phyloP scores from a whole-genome alignment of 2,888 invertebrate genomes.

The Mongoloraphidia duomilia region DNA sequence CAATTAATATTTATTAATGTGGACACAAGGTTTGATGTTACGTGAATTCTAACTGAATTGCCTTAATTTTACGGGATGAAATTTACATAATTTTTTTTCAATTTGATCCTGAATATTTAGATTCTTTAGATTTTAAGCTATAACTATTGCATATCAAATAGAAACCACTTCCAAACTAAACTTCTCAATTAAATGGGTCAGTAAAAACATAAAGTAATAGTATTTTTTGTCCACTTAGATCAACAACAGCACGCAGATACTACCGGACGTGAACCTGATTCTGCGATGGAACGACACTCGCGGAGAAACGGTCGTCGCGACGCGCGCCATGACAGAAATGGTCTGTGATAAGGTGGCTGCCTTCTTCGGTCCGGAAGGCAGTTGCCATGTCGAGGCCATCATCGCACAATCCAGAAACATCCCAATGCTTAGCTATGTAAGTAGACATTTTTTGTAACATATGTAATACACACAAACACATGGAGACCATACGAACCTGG shows the following conservation, averaged over 20 bases:
- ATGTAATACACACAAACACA: background rate
- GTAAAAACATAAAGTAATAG: no score
- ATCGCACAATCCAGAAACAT: conserved; percentile 86
- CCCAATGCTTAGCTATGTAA: conserved; percentile 95
- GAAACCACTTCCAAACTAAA: no score
- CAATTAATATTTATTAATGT: no score
- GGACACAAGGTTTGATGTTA: no score
- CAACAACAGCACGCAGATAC: conserved; percentile 49
- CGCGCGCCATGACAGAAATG: conserved; percentile 76
- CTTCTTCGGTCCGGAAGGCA: conserved; percentile 91
- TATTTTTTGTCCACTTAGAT: conserved; percentile 34
- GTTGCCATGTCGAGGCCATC: conserved; percentile 88
- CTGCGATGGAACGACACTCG: conserved; percentile 73
- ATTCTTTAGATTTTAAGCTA: no score
- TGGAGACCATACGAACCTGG: background rate
- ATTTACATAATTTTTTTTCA: no score
- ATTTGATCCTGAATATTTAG: no score
- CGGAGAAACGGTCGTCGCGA: conserved; percentile 73
- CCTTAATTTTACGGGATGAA: no score
- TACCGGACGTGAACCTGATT: conserved; percentile 58
- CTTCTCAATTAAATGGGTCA: no score
- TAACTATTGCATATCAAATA: no score
- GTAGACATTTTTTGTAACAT: conserved; percentile 28
- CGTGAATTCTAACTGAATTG: no score
- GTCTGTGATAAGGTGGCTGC: conserved; percentile 79